phyloP scores from a whole-genome alignment of 2,888 invertebrate genomes.

The Colletes collaris region DNA sequence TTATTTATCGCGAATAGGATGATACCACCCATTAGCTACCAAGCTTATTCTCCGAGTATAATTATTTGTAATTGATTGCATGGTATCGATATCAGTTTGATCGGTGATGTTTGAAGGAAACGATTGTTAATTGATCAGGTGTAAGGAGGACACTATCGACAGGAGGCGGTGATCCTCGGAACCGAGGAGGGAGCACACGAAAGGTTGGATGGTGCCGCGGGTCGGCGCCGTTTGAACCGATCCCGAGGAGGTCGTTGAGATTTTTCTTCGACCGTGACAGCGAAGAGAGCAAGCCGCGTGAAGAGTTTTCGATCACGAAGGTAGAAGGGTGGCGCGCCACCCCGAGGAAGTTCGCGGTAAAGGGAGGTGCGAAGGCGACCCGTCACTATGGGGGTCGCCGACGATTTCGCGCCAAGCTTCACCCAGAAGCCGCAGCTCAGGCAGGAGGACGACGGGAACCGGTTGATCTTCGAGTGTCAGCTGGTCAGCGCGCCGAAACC shows the following conservation, averaged over 20 bases:
- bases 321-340: constrained; percentile 48
- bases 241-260: constrained; percentile 15
- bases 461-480: constrained; percentile 97
- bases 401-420: constrained; percentile 99
- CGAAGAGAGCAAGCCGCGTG: not conserved
- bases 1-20: no score
- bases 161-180: constrained; percentile 11
- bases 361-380: constrained; percentile 67
- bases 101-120: not conserved
- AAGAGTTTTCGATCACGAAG: not conserved
- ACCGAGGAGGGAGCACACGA: not conserved
- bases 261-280: constrained; percentile 12
- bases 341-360: constrained; percentile 36
- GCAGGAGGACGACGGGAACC: constrained; percentile 98
- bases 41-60: no score
- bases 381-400: constrained; percentile 90
- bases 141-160: not conserved
- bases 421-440: constrained; percentile 98
- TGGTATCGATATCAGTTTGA: no score
- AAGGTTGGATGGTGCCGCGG: constrained; percentile 74
- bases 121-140: constrained; percentile 9
- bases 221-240: constrained; percentile 66
- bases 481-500: constrained; percentile 94
- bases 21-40: no score
- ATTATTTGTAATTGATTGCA: no score